phyloP scores from a whole-genome alignment of 2,113 vertebrate species.

The Cervus canadensis region DNA sequence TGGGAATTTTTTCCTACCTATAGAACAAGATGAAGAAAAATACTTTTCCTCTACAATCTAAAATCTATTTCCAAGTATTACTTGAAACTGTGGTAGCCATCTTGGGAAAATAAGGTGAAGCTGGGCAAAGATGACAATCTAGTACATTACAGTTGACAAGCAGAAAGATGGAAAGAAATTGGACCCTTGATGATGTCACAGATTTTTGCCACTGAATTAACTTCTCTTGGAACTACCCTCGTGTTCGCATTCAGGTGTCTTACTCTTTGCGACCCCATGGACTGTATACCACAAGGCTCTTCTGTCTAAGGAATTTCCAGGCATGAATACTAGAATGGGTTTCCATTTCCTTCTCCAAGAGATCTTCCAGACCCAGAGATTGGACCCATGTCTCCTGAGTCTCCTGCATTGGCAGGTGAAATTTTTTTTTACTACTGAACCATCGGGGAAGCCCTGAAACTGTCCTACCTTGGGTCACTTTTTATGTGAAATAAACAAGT shows the following conservation, averaged over 20 bases:
- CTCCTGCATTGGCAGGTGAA: background rate
- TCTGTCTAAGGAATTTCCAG: background rate
- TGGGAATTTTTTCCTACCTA: background rate
- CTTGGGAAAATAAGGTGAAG: background rate
- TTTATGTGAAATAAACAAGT: background rate
- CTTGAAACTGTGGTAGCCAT: background rate
- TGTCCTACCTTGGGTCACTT: background rate
- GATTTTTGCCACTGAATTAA: background rate
- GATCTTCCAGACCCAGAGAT: background rate
- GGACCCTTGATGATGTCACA: background rate
- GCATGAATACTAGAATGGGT: background rate
- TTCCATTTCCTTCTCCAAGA: background rate
- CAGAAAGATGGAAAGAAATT: background rate
- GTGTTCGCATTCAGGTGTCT: accelerated
- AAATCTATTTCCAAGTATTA: background rate
- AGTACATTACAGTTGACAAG: background rate
- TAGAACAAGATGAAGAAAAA: background rate
- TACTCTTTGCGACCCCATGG: background rate
- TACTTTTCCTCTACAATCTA: background rate
- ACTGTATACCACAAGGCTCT: background rate
- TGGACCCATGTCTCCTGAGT: background rate
- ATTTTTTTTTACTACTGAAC: background rate
- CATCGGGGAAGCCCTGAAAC: background rate
- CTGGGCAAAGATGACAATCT: background rate
- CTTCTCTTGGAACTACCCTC: background rate